phyloP scores from a whole-genome alignment of 2,797 vertebrate species.

The Scleropages formosus region DNA sequence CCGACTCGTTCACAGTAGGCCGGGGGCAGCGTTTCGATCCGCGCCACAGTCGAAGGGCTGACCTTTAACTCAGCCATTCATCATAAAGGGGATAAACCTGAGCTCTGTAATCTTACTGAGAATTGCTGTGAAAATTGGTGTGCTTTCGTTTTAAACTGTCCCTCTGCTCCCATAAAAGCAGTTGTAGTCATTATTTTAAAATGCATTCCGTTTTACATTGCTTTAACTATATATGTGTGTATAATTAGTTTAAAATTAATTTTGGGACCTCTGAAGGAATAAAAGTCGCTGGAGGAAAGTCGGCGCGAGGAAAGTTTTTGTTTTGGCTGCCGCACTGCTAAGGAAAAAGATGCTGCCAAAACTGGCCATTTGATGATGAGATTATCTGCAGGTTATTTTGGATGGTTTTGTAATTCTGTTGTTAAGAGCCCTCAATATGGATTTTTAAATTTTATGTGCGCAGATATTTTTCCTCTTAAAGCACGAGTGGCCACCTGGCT shows the following conservation, averaged over 20 bases:
- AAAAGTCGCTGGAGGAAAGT: not conserved
- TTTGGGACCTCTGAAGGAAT: slow-evolving; percentile 13
- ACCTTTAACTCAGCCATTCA: slow-evolving; percentile 7
- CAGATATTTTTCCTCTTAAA: too few relatives aligned
- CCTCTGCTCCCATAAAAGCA: slow-evolving; percentile 7
- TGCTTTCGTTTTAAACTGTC: not conserved
- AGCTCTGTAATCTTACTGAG: not conserved
- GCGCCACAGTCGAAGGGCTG: not conserved
- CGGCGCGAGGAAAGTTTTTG: not conserved
- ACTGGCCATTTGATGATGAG: slow-evolving; percentile 9
- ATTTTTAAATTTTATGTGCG: too few relatives aligned
- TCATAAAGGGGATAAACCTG: not conserved
- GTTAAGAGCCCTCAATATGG: slow-evolving; percentile 4
- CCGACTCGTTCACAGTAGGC: not conserved
- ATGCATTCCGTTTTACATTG: not conserved
- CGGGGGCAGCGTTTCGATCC: not conserved
- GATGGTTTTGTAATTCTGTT: slow-evolving; percentile 1
- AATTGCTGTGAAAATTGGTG: not conserved
- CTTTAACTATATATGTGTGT: slow-evolving; percentile 11
- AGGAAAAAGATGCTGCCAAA: slow-evolving; percentile 13
- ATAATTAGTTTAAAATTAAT: slow-evolving; percentile 22
- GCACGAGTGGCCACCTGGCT: too few relatives aligned
- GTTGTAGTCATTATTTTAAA: not conserved
- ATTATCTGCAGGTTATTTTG: not conserved
- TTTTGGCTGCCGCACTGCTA: not conserved